Base-by-base conservation (phyloP, 2,797 vertebrate species). In the Sardinella longiceps region DNA sequence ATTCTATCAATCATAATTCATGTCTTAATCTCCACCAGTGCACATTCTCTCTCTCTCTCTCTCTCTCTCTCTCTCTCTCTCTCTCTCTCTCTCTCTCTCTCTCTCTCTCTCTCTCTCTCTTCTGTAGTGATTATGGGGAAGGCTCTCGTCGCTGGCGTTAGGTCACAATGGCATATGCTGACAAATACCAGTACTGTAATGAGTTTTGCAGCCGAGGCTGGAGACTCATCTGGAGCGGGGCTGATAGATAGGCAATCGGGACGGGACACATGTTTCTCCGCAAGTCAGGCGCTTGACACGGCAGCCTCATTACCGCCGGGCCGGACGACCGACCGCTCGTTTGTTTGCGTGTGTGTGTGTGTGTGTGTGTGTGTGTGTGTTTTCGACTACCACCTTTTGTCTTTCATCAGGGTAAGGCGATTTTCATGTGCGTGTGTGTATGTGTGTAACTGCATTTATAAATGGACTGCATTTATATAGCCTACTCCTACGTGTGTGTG, bases 261-360 rank as follows among this genome's bases (percentile, higher is more conserved):
- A 86, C 48, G 70, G 83, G 84, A 30, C 85, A 85, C 85, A 87
- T 87, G 84, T 85, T 90, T 82, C 86, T 45, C 80, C 51, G 66
- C n/a, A 83, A 88, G 37, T 43, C 70, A 77, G 37, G 15, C 33
- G 70, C 37, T 77, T 77, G 70, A 77, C 70, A 77, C 70, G 14
- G 81, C 84, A 82, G 53, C 58, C 56, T 48, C n/a, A 77, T 77
- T 39, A 84, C 45, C 18, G 20, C 51, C 18, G 23, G 51, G 18
- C 51, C 51, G 18, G 51, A 7, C 66, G 80, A 80, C 63, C 81
- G 63, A 25, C 82, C 74, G 12, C 50, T 50, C 46, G 80, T 80
- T 83, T 80, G 77, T 28, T 15, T 45, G 15, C 11, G 18, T 9
- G 46, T 9, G 1, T 43, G 43, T 43, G 43, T 43, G 2, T 43